A percentile compares a stretch with the other conserved stretches of the same genome.
These are phyloP conservation scores for Cryptoblepharus egeriae DNA, from an alignment of 2,797 vertebrate species.

Conservation along the genomic window DNA sequence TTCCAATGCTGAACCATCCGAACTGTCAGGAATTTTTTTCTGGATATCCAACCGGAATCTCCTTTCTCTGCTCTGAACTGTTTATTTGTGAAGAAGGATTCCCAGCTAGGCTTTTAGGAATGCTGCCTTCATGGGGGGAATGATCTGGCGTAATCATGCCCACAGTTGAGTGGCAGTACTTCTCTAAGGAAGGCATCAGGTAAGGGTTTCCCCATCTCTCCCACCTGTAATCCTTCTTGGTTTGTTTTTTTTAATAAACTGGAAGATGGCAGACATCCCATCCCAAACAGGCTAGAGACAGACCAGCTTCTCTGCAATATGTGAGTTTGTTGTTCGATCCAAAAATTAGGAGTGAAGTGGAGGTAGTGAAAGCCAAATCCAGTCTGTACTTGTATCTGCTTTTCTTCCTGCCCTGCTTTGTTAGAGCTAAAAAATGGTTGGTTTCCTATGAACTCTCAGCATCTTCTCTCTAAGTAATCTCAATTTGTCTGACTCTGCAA, in stretches of 20 bases:
- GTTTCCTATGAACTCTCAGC: constrained; percentile 45
- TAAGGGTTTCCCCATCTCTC: too few species aligned
- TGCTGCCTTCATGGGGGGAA: too few species aligned
- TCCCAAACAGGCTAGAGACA: neutral
- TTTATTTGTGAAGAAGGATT: too few species aligned
- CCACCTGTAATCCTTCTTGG: too few species aligned
- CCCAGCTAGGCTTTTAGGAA: too few species aligned
- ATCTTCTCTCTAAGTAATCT: constrained; percentile 48
- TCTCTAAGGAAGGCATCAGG: neutral
- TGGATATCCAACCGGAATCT: too few species aligned
- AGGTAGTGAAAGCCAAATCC: constrained; percentile 3
- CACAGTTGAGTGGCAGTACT: neutral
- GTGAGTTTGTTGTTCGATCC: too few species aligned
- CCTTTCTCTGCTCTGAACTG: too few species aligned
- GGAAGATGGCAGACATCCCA: neutral
- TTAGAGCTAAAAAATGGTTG: constrained; percentile 31
- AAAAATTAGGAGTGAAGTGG: neutral
- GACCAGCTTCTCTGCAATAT: neutral
- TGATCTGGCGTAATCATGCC: neutral
- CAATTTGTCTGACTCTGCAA: constrained; percentile 48
- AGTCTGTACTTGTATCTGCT: constrained; percentile 21
- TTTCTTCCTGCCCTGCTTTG: neutral
- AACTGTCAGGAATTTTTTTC: too few species aligned
- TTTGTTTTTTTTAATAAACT: neutral
- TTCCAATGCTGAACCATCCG: too few species aligned